Percentiles rank a stretch among this genome's conserved stretches.
These are phyloP conservation scores for Strigops habroptila DNA, from an alignment of 2,113 vertebrate species.

Conservation along the genomic window DNA sequence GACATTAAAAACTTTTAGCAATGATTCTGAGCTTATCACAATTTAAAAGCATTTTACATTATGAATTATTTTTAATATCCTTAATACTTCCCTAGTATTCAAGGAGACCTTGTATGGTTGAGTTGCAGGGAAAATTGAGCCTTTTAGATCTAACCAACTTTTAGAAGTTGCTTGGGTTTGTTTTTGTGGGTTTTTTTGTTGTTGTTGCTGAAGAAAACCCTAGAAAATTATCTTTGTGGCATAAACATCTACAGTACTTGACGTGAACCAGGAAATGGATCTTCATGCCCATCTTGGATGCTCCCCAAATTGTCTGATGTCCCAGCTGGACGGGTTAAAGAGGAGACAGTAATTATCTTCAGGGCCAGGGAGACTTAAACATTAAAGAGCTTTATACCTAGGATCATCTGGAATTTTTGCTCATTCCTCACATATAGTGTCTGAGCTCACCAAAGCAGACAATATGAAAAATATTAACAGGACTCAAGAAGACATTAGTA, in stretches of 20 bases:
- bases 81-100: neutral
- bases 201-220: neutral
- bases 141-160: neutral
- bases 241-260: constrained; percentile 34
- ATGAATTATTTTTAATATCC: neutral
- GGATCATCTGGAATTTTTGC: constrained; percentile 46
- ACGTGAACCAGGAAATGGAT: constrained; percentile 27
- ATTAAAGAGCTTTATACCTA: constrained; percentile 24
- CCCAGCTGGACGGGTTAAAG: constrained; percentile 33
- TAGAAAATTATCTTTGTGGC: neutral
- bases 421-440: constrained; percentile 15
- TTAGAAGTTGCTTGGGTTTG: neutral
- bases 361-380: constrained; percentile 36
- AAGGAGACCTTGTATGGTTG: neutral
- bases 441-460: constrained; percentile 31
- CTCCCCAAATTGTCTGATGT: constrained; percentile 43
- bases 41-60: neutral
- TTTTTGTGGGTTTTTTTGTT: neutral
- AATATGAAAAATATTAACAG: constrained; percentile 58
- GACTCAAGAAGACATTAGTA: constrained; percentile 21
- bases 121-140: neutral
- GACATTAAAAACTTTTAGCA: neutral
- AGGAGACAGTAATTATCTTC: constrained; percentile 49
- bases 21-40: neutral
- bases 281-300: constrained; percentile 28